phyloP scores from a whole-genome alignment of 2,113 vertebrate genomes.

The Spea bombifrons region DNA sequence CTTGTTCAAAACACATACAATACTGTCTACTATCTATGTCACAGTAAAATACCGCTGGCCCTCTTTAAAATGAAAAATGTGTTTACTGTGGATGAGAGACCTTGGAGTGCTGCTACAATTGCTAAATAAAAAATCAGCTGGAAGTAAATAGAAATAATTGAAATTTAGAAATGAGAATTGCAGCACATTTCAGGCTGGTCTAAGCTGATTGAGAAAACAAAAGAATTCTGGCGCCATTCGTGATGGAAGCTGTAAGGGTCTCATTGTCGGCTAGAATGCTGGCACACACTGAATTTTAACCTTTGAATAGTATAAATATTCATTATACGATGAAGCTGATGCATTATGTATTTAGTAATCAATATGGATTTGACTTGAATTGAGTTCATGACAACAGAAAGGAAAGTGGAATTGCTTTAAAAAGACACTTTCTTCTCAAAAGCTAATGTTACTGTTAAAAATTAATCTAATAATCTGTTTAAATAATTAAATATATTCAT shows the following conservation, averaged over 20 bases:
- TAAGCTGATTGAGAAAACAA: conserved; percentile 21
- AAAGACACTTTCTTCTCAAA: neutral
- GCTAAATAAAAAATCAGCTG: neutral
- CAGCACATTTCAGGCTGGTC: conserved; percentile 3
- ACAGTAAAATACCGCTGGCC: neutral
- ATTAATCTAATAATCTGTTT: too few relatives aligned
- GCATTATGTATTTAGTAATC: conserved; percentile 27
- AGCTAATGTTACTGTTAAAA: too few relatives aligned
- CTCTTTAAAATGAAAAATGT: conserved; percentile 1
- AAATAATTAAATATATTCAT: too few relatives aligned
- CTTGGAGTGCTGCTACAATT: neutral
- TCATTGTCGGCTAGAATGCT: conserved; percentile 13
- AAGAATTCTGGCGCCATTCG: conserved; percentile 1
- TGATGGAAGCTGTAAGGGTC: conserved; percentile 5
- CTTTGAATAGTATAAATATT: conserved; percentile 27
- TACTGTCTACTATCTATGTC: neutral
- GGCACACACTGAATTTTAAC: conserved; percentile 13
- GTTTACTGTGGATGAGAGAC: neutral
- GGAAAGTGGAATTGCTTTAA: neutral
- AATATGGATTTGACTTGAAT: conserved; percentile 10
- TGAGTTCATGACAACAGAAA: conserved; percentile 7
- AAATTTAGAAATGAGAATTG: conserved; percentile 21
- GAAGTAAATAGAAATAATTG: conserved; percentile 34
- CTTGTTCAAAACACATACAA: neutral
- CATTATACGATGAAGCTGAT: conserved; percentile 14